Conservation (phyloP, 2,797 vertebrate species). For the Hippoglossus hippoglossus region DNA sequence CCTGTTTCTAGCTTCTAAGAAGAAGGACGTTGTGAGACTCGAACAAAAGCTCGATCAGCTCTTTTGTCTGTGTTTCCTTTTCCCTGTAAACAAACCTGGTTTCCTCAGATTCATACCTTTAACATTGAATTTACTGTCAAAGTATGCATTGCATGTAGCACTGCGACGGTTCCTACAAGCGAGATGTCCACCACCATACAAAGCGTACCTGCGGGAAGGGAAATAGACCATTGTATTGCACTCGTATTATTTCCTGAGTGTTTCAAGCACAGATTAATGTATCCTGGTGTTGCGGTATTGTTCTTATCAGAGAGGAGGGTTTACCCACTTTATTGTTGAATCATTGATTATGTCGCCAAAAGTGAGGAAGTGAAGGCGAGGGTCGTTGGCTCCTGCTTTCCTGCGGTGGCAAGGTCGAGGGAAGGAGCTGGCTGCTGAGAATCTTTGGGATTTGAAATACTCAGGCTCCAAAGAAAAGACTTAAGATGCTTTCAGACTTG, state of each 20-base stretch:
- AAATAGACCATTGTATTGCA: constrained; percentile 81
- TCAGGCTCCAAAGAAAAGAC: not conserved
- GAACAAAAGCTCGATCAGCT: constrained; percentile 17
- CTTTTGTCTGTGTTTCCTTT: constrained; percentile 56
- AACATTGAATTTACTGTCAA: constrained; percentile 35
- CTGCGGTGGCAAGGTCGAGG: constrained; percentile 60
- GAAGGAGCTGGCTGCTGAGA: constrained; percentile 56
- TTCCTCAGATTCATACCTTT: constrained; percentile 25
- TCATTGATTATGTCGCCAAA: constrained; percentile 54
- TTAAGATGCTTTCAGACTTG: not conserved
- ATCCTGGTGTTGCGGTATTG: constrained; percentile 79
- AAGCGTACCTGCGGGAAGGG: constrained; percentile 73
- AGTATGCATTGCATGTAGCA: constrained; percentile 34
- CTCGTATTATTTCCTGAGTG: constrained; percentile 85
- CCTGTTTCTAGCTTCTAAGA: not conserved
- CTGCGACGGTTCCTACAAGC: constrained; percentile 41
- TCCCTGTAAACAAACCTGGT: constrained; percentile 32
- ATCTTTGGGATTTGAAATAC: constrained; percentile 13
- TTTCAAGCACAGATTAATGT: constrained; percentile 81
- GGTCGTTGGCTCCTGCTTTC: constrained; percentile 75
- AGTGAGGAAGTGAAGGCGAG: constrained; percentile 69
- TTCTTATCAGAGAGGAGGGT: constrained; percentile 67
- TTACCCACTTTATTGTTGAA: constrained; percentile 62
- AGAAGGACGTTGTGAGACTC: not conserved
- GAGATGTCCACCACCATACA: constrained; percentile 21